Percentiles rank a stretch among this genome's conserved stretches.
Conservation (phyloP, 2,113 vertebrate genomes). For the Peromyscus californicus region DNA sequence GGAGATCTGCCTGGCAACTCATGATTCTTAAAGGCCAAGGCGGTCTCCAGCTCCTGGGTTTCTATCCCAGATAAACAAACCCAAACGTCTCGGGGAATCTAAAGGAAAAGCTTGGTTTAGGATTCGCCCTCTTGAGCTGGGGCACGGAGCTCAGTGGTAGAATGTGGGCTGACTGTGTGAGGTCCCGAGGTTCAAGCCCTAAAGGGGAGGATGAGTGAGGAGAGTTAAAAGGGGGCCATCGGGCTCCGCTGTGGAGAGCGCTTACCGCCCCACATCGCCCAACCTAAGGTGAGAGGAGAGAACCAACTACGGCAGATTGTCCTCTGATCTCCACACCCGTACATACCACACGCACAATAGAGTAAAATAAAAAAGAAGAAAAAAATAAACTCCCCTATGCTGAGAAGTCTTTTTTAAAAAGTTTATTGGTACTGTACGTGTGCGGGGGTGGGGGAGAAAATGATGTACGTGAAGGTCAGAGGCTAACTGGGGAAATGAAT, state of each 20-base stretch:
- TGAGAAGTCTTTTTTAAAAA: slow-evolving; percentile 26
- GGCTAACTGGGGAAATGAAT: neutral
- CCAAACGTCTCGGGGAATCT: neutral
- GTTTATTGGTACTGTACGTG: neutral
- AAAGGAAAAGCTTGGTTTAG: neutral
- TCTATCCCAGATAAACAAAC: slow-evolving; percentile 4
- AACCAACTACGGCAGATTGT: neutral
- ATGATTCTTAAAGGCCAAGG: neutral
- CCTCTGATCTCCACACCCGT: neutral
- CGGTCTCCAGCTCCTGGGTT: neutral
- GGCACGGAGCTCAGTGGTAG: neutral
- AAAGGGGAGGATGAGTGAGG: neutral
- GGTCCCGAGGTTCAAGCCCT: neutral
- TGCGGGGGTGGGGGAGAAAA: neutral
- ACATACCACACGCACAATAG: neutral
- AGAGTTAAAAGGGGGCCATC: neutral
- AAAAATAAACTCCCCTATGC: neutral
- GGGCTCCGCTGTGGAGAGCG: neutral
- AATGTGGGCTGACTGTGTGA: neutral
- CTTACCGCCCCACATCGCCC: neutral
- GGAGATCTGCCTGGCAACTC: neutral
- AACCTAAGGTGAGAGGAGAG: neutral
- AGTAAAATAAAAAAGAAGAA: neutral
- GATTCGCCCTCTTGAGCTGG: too few relatives aligned
- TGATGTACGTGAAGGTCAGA: neutral